Evolutionary conservation across 1,140 invertebrate genomes (phyloP).

Genomic region (Branchinecta lynchi): DNA sequence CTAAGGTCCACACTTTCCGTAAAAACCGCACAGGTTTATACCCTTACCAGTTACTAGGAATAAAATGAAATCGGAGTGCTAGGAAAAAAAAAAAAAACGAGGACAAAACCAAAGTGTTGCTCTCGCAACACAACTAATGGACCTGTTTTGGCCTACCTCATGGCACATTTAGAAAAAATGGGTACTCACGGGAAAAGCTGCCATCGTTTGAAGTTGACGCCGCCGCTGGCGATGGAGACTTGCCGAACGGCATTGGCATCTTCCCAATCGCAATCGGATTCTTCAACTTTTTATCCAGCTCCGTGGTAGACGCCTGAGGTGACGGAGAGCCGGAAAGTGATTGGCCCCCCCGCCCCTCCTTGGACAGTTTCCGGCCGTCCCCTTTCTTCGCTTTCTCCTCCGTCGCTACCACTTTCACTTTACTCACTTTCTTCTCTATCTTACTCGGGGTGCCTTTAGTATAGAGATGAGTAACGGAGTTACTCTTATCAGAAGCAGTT

Average conservation of each 20-base stretch:
- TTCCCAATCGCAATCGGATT: not conserved
- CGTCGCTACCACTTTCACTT: not conserved
- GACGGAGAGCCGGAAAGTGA: not conserved
- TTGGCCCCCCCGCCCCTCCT: not conserved
- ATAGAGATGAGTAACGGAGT: not conserved
- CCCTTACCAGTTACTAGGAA: too few relatives aligned
- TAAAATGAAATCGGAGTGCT: too few relatives aligned
- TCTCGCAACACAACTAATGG: too few relatives aligned
- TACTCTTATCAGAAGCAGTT: not conserved
- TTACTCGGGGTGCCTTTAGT: not conserved
- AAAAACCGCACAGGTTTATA: too few relatives aligned
- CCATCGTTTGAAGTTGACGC: not conserved
- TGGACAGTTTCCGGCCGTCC: not conserved
- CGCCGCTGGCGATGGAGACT: not conserved
- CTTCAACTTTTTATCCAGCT: conserved; percentile 10
- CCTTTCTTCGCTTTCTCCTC: not conserved
- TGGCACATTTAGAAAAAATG: too few relatives aligned
- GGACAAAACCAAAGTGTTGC: too few relatives aligned
- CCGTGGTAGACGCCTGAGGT: not conserved
- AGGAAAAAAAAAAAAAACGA: too few relatives aligned
- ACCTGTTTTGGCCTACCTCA: too few relatives aligned
- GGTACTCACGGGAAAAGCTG: not conserved
- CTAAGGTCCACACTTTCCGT: too few relatives aligned
- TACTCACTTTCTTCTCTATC: not conserved
- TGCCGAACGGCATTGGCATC: not conserved